Evolutionary conservation across 2,113 vertebrate genomes (phyloP).

Genomic region (Tor tambroides): DNA sequence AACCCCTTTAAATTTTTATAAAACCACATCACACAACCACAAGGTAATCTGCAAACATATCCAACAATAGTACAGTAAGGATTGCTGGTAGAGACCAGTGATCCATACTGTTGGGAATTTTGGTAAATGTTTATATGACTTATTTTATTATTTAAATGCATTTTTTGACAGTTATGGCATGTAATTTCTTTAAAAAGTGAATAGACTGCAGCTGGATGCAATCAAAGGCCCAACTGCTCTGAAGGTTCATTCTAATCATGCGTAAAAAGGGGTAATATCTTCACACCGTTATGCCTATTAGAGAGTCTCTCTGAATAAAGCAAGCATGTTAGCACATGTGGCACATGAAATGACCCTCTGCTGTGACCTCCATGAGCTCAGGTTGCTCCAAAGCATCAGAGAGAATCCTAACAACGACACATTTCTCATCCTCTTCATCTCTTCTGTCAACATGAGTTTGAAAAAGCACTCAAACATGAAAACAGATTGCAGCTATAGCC

Average conservation of each 20-base stretch:
- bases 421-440: background rate
- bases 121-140: background rate
- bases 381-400: background rate
- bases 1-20: background rate
- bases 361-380: background rate
- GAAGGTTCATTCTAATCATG: background rate
- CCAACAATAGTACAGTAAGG: background rate
- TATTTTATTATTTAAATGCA: background rate
- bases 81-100: no score
- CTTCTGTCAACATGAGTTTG: background rate
- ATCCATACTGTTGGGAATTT: background rate
- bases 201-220: background rate
- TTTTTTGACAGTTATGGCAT: background rate
- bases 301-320: background rate
- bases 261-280: background rate
- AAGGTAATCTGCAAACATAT: background rate
- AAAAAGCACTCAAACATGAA: background rate
- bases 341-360: background rate
- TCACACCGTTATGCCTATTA: background rate
- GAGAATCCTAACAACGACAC: background rate
- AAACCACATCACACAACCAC: slow-evolving; percentile 6
- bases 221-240: background rate
- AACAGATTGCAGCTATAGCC: background rate
- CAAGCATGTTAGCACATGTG: slow-evolving; percentile 9
- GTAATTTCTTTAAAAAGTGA: background rate